These are phyloP conservation scores for Tiaroga cobitis DNA, from an alignment of 2,797 vertebrate species.

Conservation along the genomic window DNA sequence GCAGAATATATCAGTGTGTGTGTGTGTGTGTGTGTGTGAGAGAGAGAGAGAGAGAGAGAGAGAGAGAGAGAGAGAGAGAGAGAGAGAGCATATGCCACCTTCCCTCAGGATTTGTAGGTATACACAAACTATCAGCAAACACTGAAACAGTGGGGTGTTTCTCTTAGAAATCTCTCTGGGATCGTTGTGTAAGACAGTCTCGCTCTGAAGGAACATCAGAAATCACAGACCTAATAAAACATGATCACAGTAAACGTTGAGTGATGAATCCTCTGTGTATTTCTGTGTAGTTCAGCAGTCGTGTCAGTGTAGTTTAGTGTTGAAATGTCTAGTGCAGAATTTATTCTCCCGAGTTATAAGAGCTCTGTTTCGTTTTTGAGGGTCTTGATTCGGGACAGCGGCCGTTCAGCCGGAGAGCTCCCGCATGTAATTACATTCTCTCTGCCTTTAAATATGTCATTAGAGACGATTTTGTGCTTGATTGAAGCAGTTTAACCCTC, in stretches of 20 bases:
- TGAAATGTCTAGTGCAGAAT: not conserved
- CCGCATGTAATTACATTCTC: conserved; percentile 52
- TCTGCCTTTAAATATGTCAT: conserved; percentile 33
- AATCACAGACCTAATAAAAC: conserved; percentile 38
- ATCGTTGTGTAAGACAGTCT: not conserved
- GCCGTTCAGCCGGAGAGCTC: conserved; percentile 17
- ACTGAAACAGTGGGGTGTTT: not conserved
- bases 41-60: not conserved
- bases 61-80: too few species aligned
- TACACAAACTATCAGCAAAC: conserved; percentile 39
- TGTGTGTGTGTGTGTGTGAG: not conserved
- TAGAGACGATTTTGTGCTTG: conserved; percentile 52
- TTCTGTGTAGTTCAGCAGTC: conserved; percentile 18
- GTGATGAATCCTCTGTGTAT: conserved; percentile 24
- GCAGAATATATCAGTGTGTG: conserved; percentile 5
- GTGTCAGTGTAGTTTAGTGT: conserved; percentile 21
- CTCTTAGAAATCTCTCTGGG: not conserved
- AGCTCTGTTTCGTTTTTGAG: conserved; percentile 7
- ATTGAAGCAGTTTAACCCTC: conserved; percentile 45
- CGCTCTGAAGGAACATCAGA: conserved; percentile 7
- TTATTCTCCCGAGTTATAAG: conserved; percentile 1
- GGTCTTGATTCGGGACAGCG: conserved; percentile 16
- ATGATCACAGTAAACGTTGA: conserved; percentile 26
- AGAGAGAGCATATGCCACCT: conserved; percentile 18
- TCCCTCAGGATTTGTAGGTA: conserved; percentile 23